Evolutionary conservation across 2,797 vertebrate genomes (phyloP), one percentile per base, ranked within the genome.

Genomic region (Lagodon rhomboides): DNA sequence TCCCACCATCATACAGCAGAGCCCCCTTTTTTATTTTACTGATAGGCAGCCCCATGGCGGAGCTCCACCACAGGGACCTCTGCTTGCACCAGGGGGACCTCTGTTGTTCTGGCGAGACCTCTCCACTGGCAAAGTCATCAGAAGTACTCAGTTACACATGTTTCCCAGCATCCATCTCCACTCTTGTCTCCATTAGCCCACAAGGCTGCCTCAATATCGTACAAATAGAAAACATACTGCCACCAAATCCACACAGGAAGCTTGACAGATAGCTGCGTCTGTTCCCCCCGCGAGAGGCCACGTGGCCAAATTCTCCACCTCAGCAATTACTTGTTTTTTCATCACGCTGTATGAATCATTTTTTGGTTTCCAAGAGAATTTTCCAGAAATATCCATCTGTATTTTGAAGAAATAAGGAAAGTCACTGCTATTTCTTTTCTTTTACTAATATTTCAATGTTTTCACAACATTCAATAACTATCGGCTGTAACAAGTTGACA

Each of bases 51-150:
- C 90, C 90, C 76, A 61, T 59, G 75, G 90, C 70, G 25, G 82
- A 81, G 83, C 87, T 86, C 85, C 83, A 86, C 82, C 73, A 91
- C 73, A 27, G 83, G 90, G 88, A 88, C 75, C 83, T 82, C 72
- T 80, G 69, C 81, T 68, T 63, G 73, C 82, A 89, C 88, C 88
- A 73, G 69, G 61, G 86, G 89, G 87, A 71, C 70, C 72, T 77
- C 60, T 83, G 86, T 91, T 89, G 85, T 90, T 90, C 75, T 75
- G 80, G 43, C 56, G 77, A 85, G 85, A 92, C 91, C 92, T 94
- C 83, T 92, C 92, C 82, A 85, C 49, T 58, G 91, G 92, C 92
- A 93, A 93, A 92, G 92, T 92, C 91, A 91, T 80, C 70, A 83
- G 27, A 82, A 86, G 55, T 75, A 12, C 83, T 82, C 73, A 69